A percentile compares a stretch with the other conserved stretches of the same genome.
phyloP scores from a whole-genome alignment of 2,113 vertebrate species.

The Barnardius zonarius region DNA sequence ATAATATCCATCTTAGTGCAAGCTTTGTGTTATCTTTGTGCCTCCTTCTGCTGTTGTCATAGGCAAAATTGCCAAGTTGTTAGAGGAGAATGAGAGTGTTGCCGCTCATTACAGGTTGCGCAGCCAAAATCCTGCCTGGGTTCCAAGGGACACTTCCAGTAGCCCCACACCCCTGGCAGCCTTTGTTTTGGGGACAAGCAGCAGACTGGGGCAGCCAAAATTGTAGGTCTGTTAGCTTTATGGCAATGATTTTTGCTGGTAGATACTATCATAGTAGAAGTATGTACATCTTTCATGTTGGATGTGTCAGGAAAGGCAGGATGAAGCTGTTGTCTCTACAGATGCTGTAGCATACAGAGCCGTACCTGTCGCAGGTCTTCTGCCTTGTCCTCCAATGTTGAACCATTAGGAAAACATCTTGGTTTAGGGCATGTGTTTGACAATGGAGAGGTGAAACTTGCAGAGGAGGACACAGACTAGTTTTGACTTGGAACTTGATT shows the following conservation, averaged over 20 bases:
- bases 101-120: neutral
- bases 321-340: neutral
- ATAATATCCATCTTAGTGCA: neutral
- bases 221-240: neutral
- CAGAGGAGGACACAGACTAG: neutral
- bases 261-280: neutral
- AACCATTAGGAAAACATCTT: neutral
- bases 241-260: neutral
- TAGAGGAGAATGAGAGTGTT: neutral
- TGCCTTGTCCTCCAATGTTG: neutral
- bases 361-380: fast-evolving
- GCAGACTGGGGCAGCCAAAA: neutral
- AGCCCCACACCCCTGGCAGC: neutral
- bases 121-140: neutral
- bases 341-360: neutral
- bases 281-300: neutral
- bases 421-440: neutral
- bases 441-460: neutral
- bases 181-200: neutral
- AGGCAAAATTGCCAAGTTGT: neutral
- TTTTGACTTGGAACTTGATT: neutral
- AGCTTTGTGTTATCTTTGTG: neutral
- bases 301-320: neutral
- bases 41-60: neutral
- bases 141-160: neutral